phyloP scores from a whole-genome alignment of 2,113 vertebrate genomes.

The Holacanthus passer region DNA sequence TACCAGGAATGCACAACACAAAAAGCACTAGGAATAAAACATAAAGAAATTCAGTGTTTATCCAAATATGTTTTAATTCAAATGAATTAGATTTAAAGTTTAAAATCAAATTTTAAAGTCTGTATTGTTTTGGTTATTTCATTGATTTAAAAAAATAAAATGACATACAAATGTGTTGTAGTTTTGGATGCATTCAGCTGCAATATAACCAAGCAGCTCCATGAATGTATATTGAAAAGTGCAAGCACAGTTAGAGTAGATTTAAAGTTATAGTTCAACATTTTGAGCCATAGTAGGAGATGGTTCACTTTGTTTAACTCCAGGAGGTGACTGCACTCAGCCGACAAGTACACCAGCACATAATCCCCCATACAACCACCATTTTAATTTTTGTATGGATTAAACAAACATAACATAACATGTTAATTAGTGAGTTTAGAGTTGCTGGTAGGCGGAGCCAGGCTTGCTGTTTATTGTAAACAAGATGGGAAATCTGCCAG shows the following conservation, averaged over 20 bases:
- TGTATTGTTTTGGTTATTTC: too few species aligned
- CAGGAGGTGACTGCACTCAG: background rate
- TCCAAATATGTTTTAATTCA: background rate
- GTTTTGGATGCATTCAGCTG: background rate
- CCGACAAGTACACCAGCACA: background rate
- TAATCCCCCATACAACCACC: too few species aligned
- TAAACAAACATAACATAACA: background rate
- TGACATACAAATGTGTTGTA: background rate
- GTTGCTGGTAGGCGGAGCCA: background rate
- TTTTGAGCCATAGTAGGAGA: background rate
- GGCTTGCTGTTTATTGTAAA: background rate
- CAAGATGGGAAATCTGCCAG: background rate
- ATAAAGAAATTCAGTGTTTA: background rate
- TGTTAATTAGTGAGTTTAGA: background rate
- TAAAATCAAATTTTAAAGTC: background rate
- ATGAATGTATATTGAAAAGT: too few species aligned
- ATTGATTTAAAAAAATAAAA: background rate
- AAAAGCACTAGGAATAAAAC: too few species aligned
- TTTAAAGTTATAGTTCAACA: background rate
- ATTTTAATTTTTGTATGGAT: background rate
- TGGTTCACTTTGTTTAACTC: background rate
- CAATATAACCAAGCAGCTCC: background rate
- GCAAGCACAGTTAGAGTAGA: background rate
- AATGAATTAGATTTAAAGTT: background rate
- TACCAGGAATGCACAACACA: background rate